Conservation (phyloP, 2,113 vertebrate species). For the Mus musculus region DNA sequence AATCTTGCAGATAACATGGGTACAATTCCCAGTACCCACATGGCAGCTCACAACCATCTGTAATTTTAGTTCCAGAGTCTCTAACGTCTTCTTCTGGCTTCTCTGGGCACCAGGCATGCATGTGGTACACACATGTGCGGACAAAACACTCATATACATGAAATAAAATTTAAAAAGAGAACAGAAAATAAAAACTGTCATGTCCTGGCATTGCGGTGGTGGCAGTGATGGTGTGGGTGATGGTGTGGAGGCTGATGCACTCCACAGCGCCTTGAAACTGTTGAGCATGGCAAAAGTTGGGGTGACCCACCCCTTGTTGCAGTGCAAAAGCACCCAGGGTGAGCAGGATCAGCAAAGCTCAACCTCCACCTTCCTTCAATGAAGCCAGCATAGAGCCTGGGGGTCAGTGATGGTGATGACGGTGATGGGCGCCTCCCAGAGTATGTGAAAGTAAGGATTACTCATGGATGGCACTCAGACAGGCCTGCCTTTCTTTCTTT, state of each 20-base stretch:
- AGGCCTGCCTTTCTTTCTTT: not conserved
- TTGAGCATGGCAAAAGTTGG: no score
- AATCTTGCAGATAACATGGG: not conserved
- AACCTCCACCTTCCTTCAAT: not conserved
- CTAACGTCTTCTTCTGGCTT: not conserved
- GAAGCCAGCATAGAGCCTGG: not conserved
- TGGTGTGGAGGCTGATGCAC: not conserved
- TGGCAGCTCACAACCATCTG: not conserved
- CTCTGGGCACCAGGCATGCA: not conserved
- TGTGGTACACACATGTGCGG: not conserved
- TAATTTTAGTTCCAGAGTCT: not conserved
- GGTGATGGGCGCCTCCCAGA: not conserved
- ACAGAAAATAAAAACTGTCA: not conserved
- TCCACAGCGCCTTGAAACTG: no score
- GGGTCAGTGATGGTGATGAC: not conserved
- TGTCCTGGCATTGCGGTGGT: not conserved
- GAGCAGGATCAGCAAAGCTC: no score
- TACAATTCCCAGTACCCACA: not conserved
- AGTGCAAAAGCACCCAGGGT: not conserved
- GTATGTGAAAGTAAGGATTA: not conserved
- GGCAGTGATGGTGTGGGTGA: not conserved
- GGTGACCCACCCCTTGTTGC: not conserved
- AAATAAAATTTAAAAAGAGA: not conserved
- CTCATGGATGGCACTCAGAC: not conserved
- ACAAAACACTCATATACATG: not conserved